These are phyloP conservation scores for Platycheirus rosarum DNA, from an alignment of 2,888 invertebrate genomes.

Conservation along the genomic window DNA sequence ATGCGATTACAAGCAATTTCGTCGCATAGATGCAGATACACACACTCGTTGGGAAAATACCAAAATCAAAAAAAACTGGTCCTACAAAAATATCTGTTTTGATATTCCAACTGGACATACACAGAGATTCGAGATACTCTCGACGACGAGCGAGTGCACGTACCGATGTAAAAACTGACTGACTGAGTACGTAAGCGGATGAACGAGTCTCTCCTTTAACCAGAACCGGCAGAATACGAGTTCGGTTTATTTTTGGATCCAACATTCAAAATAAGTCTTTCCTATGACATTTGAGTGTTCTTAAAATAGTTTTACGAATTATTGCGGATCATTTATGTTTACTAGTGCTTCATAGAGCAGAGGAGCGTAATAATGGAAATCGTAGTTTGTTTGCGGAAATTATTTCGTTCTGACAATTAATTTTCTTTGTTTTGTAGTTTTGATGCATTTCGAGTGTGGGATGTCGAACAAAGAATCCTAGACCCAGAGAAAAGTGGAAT, in stretches of 20 bases:
- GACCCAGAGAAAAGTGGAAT: too few relatives aligned
- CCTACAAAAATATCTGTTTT: slow-evolving; percentile 31
- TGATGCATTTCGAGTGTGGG: too few relatives aligned
- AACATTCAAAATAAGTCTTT: slow-evolving; percentile 39
- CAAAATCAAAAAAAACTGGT: slow-evolving; percentile 66
- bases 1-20: slow-evolving; percentile 38
- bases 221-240: slow-evolving; percentile 49
- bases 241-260: slow-evolving; percentile 51
- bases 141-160: background rate
- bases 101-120: slow-evolving; percentile 55
- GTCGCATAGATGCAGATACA: slow-evolving; percentile 6
- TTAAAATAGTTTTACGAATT: slow-evolving; percentile 46
- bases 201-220: slow-evolving; percentile 7
- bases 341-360: too few relatives aligned
- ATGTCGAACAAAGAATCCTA: too few relatives aligned
- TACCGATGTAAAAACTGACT: slow-evolving; percentile 31
- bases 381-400: too few relatives aligned
- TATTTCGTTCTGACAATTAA: too few relatives aligned
- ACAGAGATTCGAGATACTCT: background rate
- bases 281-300: slow-evolving; percentile 57
- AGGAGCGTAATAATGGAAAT: too few relatives aligned
- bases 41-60: slow-evolving; percentile 13
- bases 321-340: too few relatives aligned
- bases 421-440: too few relatives aligned
- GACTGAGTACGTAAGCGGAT: slow-evolving; percentile 30